Evolutionary conservation across 53 echinoderm and acorn worm genomes (phyloP), one percentile per base, ranked within the genome.

Genomic region (Mesocentrotus franciscanus): DNA sequence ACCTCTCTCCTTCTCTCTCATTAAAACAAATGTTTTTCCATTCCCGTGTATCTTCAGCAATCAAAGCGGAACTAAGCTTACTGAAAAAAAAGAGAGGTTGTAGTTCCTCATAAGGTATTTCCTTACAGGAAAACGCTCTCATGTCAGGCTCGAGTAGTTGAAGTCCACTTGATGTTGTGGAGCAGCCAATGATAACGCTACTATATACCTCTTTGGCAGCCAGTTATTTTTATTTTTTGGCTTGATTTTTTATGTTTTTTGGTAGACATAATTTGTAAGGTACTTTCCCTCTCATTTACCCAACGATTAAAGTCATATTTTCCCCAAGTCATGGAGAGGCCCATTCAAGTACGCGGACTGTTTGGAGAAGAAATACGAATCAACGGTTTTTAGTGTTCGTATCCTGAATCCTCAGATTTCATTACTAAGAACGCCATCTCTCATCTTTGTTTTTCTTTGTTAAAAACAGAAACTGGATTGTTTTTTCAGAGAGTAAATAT

Each of bases 101-200:
- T 93, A 93, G 78, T 93, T 93, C 93, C 93, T 93, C 29, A 93
- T 93, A 49, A n/a, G 78, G 34, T 24, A 79, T 79, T 93, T 79
- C 81, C 93, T 93, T 30, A 33, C 79, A 57, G 81, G 93, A 93
- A 93, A n/a, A 92, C 87, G 27, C 87, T 87, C 87, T 87, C 29
- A 87, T 29, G 87, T 22, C 87, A 87, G 16, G 84, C 10, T 84
- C 9, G 22, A 49, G 39, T 42, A 15, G 33, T 84, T 84, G 84
- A 84, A 55, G 87, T 27, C 87, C 87, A 87, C 87, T 87, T 87
- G 87, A 87, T 5, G 87, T 12, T 8, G 49, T 87, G 4, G 22
- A 81, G 87, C 58, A 87, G 59, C 58, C 56, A 57, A 87, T 87
- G 87, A 58, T 87, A 87, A 57, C 58, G 87, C 87, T 87, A 87